These are phyloP conservation scores for Pachyseris speciosa DNA, from an alignment of 64 coral and sea anemone species.

Conservation along the genomic window DNA sequence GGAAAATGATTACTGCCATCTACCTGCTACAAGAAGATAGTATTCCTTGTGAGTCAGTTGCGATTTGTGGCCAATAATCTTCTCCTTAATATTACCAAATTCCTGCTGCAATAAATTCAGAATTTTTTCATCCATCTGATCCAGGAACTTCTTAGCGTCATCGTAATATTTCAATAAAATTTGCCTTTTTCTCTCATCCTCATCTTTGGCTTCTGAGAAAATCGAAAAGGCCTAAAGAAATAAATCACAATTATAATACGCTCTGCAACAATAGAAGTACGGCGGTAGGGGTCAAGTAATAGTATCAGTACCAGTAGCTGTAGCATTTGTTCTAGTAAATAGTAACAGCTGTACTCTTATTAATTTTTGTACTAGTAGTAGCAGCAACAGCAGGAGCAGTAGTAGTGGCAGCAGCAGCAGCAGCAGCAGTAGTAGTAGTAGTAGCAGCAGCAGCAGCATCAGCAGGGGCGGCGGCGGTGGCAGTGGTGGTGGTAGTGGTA, in stretches of 20 bases:
- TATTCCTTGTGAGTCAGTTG: background rate
- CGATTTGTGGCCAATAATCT: background rate
- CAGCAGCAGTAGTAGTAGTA: no score
- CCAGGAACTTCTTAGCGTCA: background rate
- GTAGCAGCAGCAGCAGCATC: no score
- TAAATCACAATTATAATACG: background rate
- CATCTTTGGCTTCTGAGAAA: conserved; percentile 2
- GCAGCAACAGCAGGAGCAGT: no score
- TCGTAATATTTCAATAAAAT: background rate
- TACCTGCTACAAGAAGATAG: conserved; percentile 11
- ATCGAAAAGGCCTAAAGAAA: conserved; percentile 9
- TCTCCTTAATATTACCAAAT: background rate
- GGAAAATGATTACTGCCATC: background rate
- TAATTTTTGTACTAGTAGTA: no score
- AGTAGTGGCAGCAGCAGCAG: no score
- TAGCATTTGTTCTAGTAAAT: no score
- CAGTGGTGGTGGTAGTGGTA: no score
- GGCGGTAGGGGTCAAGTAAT: no score
- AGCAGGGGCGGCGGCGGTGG: no score
- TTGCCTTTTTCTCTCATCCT: background rate
- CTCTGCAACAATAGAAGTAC: no score
- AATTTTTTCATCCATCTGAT: background rate
- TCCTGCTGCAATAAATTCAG: background rate
- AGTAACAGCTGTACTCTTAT: no score
- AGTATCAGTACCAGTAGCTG: no score